phyloP scores from a whole-genome alignment of 2,113 vertebrate genomes.

The Sinocyclocheilus maitianheensis region DNA sequence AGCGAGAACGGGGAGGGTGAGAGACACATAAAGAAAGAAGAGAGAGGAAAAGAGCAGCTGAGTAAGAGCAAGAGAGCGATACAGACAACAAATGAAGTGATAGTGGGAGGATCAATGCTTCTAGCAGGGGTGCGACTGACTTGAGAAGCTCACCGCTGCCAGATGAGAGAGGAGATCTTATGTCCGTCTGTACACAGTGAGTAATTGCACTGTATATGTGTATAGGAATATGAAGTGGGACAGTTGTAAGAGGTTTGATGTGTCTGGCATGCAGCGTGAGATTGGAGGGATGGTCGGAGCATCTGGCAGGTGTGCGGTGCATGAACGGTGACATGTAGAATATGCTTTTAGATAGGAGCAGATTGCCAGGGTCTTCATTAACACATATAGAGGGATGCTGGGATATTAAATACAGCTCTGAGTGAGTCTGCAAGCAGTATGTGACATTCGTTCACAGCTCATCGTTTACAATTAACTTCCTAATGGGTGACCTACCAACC shows the following conservation, averaged over 20 bases:
- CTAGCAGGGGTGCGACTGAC: constrained; percentile 13
- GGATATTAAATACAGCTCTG: neutral
- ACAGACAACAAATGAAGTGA: constrained; percentile 2
- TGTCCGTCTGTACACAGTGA: constrained; percentile 6
- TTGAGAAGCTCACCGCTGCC: neutral
- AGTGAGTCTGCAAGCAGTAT: constrained; percentile 1
- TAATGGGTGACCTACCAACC: constrained; percentile 21
- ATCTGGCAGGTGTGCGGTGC: constrained; percentile 53
- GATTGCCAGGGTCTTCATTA: constrained; percentile 27
- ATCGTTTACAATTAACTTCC: constrained; percentile 44
- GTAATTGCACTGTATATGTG: constrained; percentile 2
- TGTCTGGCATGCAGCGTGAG: neutral
- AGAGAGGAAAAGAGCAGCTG: constrained; percentile 44
- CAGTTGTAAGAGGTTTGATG: constrained; percentile 18
- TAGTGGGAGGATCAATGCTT: constrained; percentile 17
- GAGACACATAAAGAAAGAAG: constrained; percentile 38
- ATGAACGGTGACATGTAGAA: neutral
- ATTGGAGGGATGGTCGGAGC: neutral
- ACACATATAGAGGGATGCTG: constrained; percentile 23
- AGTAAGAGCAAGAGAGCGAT: neutral
- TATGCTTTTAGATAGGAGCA: constrained; percentile 25
- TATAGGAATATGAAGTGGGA: constrained; percentile 8
- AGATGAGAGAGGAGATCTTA: neutral
- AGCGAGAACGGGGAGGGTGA: neutral
- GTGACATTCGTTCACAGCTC: constrained; percentile 33